Conservation (phyloP, 2,888 invertebrate species). For the Meghimatium bilineatum region DNA sequence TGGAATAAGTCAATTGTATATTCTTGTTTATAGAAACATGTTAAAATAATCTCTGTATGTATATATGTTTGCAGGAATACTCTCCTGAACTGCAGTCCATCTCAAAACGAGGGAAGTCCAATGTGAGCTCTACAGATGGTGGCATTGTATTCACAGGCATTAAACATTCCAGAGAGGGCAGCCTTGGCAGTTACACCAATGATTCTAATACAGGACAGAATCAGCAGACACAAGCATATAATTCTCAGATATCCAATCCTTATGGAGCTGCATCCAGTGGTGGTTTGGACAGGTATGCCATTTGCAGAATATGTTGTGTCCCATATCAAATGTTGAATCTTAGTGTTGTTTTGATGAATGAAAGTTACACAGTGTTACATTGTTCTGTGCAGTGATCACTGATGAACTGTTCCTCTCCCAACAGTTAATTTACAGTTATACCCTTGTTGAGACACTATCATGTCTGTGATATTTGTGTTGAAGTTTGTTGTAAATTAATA, state of each 20-base stretch:
- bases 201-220: slow-evolving; percentile 79
- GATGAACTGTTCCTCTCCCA: too few relatives aligned
- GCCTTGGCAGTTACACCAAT: slow-evolving; percentile 58
- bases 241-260: slow-evolving; percentile 18
- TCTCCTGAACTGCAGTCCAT: slow-evolving; percentile 77
- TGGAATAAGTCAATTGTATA: background rate
- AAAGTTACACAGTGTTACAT: background rate
- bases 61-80: slow-evolving; percentile 73
- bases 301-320: background rate
- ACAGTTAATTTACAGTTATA: too few relatives aligned
- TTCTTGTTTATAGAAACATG: background rate
- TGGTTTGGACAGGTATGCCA: slow-evolving; percentile 28
- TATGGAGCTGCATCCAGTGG: slow-evolving; percentile 17
- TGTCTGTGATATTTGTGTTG: too few relatives aligned
- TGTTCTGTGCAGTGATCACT: background rate
- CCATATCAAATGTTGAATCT: background rate
- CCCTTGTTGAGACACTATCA: too few relatives aligned
- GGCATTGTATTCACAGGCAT: slow-evolving; percentile 77
- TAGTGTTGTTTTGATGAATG: too few relatives aligned
- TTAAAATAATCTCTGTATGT: background rate
- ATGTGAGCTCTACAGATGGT: slow-evolving; percentile 63
- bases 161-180: slow-evolving; percentile 62
- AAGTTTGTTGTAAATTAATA: too few relatives aligned
- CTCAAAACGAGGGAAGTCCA: slow-evolving; percentile 67
- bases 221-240: slow-evolving; percentile 10